These are phyloP conservation scores for Ptiloglossa arizonensis DNA, from an alignment of 1,140 invertebrate species.

Conservation along the genomic window DNA sequence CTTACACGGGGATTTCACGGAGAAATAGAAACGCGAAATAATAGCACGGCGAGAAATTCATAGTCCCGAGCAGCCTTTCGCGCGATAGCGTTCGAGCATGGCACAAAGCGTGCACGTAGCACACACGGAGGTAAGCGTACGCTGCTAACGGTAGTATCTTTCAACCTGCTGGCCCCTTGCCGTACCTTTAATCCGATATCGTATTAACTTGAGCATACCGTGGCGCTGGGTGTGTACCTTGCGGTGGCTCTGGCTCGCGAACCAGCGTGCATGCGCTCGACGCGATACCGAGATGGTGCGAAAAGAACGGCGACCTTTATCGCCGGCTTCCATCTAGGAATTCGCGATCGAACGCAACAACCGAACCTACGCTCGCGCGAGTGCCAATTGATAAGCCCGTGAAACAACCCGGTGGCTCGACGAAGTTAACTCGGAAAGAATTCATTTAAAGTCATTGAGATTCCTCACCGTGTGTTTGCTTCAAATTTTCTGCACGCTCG, in stretches of 20 bases:
- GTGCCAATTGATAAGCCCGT: conserved; percentile 45
- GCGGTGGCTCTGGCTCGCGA: not conserved
- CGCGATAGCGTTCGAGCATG: not conserved
- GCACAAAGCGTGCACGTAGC: not conserved
- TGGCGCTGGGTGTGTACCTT: conserved; percentile 1
- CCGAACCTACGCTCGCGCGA: not conserved
- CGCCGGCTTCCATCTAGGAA: conserved; percentile 17
- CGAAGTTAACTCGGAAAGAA: too few relatives aligned
- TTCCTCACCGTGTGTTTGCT: too few relatives aligned
- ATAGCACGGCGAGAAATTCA: not conserved
- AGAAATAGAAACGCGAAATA: not conserved
- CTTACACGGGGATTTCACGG: too few relatives aligned
- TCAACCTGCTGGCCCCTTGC: conserved; percentile 29
- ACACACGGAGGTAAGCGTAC: not conserved
- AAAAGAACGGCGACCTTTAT: conserved; percentile 24
- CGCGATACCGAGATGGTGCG: conserved; percentile 3
- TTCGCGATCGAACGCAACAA: conserved; percentile 14
- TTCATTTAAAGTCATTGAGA: too few relatives aligned
- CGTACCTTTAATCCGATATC: conserved; percentile 33
- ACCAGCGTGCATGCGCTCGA: not conserved
- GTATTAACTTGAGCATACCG: conserved; percentile 43
- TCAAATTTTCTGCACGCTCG: too few relatives aligned
- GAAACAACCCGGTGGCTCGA: too few relatives aligned
- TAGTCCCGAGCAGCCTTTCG: not conserved
- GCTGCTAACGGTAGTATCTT: conserved; percentile 34